phyloP scores from a whole-genome alignment of 30 jellyfish, hydroid and myxozoan species.

The Cassiopea andromeda region DNA sequence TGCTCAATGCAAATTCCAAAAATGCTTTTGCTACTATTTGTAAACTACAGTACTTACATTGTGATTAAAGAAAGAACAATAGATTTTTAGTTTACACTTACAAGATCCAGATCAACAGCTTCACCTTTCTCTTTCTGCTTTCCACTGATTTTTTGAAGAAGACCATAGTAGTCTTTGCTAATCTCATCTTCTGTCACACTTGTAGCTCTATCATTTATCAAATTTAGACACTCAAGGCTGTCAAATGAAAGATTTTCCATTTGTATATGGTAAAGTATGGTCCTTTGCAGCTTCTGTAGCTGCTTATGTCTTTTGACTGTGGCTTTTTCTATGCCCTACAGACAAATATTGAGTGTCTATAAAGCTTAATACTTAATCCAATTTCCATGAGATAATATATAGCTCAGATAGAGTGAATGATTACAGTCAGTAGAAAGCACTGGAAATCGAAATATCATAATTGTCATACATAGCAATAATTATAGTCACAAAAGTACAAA shows the following conservation, averaged over 20 bases:
- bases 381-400: no score
- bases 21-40: no score
- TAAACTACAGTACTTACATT: no score
- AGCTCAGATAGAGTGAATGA: no score
- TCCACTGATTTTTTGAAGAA: constrained; percentile 16
- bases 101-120: constrained; percentile 68
- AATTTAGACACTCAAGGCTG: constrained; percentile 23
- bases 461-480: no score
- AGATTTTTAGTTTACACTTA: not conserved
- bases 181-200: constrained; percentile 19
- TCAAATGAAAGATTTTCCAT: not conserved
- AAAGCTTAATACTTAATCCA: no score
- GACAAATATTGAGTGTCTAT: not conserved
- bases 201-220: constrained; percentile 12
- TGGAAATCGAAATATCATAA: no score
- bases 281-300: constrained; percentile 38
- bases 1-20: no score
- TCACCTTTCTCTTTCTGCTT: not conserved
- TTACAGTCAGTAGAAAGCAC: no score
- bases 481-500: no score
- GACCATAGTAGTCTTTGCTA: not conserved
- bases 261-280: constrained; percentile 38
- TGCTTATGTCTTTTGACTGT: constrained; percentile 12
- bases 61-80: no score
- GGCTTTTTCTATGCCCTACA: constrained; percentile 41